A percentile compares a stretch with the other conserved stretches of the same genome.
These are phyloP conservation scores for Chinchilla lanigera DNA, from an alignment of 2,113 vertebrate genomes.

Conservation along the genomic window DNA sequence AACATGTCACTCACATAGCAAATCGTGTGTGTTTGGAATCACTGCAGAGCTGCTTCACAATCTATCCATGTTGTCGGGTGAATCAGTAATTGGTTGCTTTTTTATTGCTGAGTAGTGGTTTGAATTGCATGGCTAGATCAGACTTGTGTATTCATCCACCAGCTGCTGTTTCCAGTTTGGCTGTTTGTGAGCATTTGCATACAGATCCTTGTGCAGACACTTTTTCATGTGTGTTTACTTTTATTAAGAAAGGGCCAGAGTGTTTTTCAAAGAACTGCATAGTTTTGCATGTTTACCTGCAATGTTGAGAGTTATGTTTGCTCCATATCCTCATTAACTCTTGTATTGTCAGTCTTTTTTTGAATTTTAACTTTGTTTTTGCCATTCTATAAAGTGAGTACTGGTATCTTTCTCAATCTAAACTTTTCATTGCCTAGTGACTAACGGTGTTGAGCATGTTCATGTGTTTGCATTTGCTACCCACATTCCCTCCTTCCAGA, in stretches of 20 bases:
- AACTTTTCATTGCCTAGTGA: not conserved
- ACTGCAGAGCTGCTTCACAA: not conserved
- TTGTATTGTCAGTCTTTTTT: not conserved
- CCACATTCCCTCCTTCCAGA: not conserved
- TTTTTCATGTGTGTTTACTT: not conserved
- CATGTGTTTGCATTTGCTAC: not conserved
- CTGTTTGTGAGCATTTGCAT: not conserved
- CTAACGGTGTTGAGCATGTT: not conserved
- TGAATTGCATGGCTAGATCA: not conserved
- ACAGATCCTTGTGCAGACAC: not conserved
- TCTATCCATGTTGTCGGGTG: not conserved
- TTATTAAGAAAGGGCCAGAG: not conserved
- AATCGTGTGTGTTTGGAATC: not conserved
- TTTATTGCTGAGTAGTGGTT: not conserved
- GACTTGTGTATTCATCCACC: not conserved
- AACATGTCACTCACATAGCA: not conserved
- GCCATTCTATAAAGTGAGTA: not conserved
- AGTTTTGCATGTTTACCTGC: not conserved
- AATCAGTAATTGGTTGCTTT: not conserved
- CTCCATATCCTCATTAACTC: not conserved
- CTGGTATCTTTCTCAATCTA: not conserved
- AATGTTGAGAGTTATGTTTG: not conserved
- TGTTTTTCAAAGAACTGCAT: not conserved
- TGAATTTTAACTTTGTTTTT: not conserved
- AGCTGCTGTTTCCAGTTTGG: slow-evolving; percentile 31